Percentiles rank a stretch among this genome's conserved stretches.
These are phyloP conservation scores for Akabosia matsudoensis DNA, from an alignment of 1,140 invertebrate genomes.

Conservation along the genomic window DNA sequence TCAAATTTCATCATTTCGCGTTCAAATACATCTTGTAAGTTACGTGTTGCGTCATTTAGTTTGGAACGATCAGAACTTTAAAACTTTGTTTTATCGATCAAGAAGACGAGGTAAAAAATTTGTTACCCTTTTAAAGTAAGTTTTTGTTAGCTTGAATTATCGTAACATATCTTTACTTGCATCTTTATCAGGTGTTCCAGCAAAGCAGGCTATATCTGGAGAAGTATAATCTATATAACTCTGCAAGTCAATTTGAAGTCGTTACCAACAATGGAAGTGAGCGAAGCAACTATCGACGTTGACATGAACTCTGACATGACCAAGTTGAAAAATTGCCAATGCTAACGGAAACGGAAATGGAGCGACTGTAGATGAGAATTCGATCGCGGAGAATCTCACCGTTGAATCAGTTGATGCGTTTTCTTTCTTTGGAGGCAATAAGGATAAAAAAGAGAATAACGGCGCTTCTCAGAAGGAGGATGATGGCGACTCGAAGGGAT, in stretches of 20 bases:
- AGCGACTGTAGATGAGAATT: not conserved
- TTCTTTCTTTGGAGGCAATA: constrained; percentile 31
- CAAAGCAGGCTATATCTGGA: too few relatives aligned
- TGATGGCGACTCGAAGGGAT: constrained; percentile 35
- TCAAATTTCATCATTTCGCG: too few relatives aligned
- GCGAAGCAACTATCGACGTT: not conserved
- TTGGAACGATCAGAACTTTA: too few relatives aligned
- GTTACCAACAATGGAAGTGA: not conserved
- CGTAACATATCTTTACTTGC: too few relatives aligned
- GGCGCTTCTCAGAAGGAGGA: constrained; percentile 7
- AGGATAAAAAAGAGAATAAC: constrained; percentile 8
- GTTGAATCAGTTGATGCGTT: constrained; percentile 33
- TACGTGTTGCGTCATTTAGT: too few relatives aligned
- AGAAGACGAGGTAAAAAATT: too few relatives aligned
- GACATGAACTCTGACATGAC: not conserved
- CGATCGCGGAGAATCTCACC: not conserved
- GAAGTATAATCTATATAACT: too few relatives aligned
- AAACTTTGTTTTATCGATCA: too few relatives aligned
- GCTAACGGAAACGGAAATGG: not conserved
- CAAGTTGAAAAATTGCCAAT: not conserved
- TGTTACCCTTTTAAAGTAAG: too few relatives aligned
- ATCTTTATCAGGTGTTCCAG: not conserved
- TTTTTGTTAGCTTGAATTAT: too few relatives aligned
- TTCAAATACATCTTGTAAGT: too few relatives aligned
- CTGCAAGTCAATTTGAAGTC: too few relatives aligned